A percentile compares a stretch with the other conserved stretches of the same genome.
Conservation (phyloP, 92 coral and sea anemone species). For the Porites divaricata region DNA sequence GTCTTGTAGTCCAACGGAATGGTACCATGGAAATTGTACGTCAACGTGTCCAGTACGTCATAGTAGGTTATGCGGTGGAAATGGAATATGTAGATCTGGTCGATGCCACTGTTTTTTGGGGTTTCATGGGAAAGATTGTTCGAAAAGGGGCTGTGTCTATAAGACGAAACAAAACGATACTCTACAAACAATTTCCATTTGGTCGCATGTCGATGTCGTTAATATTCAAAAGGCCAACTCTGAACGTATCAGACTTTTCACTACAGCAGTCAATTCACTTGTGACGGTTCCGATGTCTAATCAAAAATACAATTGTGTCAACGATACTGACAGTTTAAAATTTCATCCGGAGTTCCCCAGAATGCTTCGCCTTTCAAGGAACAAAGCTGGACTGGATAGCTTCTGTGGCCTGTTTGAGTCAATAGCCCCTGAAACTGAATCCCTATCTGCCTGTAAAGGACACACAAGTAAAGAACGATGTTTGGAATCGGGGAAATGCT, state of each 20-base stretch:
- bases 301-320: constrained; percentile 24
- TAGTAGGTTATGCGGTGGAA: constrained; percentile 39
- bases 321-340: not conserved
- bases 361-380: constrained; percentile 45
- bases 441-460: not conserved
- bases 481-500: constrained; percentile 7
- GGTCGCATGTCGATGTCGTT: constrained; percentile 18
- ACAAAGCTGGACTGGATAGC: constrained; percentile 28
- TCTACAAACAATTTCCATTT: constrained; percentile 26
- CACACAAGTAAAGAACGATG: constrained; percentile 16
- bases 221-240: constrained; percentile 24
- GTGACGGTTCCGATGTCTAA: constrained; percentile 54
- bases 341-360: constrained; percentile 51
- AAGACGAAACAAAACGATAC: constrained; percentile 39
- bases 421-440: not conserved
- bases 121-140: constrained; percentile 54
- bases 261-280: constrained; percentile 29
- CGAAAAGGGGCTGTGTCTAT: constrained; percentile 59
- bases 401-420: constrained; percentile 73
- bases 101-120: constrained; percentile 51
- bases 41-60: constrained; percentile 37
- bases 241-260: not conserved
- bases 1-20: constrained; percentile 31
- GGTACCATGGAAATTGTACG: constrained; percentile 48
- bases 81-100: constrained; percentile 53